phyloP scores from a whole-genome alignment of 1,140 invertebrate genomes.

The Pseudomyrmex dendroicus region DNA sequence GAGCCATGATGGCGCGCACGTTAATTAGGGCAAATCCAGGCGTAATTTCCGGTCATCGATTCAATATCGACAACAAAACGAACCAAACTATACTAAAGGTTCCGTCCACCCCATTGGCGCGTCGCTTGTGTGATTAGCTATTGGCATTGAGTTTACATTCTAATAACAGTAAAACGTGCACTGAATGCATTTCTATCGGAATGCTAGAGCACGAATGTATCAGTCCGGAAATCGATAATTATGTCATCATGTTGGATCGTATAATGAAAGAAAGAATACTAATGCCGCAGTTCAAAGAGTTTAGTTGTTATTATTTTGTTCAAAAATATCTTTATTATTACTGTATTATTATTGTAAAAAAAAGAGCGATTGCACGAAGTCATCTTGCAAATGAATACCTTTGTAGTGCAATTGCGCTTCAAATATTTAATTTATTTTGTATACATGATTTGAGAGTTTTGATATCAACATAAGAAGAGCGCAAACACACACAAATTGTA shows the following conservation, averaged over 20 bases:
- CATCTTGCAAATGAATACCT: not conserved
- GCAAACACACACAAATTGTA: too few species aligned
- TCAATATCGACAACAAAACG: slow-evolving; percentile 47
- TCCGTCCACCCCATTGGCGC: slow-evolving; percentile 48
- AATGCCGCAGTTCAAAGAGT: not conserved
- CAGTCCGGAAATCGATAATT: slow-evolving; percentile 68
- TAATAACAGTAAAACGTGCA: slow-evolving; percentile 72
- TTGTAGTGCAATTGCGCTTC: too few species aligned
- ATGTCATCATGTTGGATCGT: slow-evolving; percentile 6
- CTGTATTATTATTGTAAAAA: not conserved
- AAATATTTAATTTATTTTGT: too few species aligned
- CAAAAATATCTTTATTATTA: not conserved
- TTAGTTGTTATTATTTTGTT: too few species aligned
- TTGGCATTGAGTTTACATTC: slow-evolving; percentile 72
- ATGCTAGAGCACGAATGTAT: slow-evolving; percentile 54
- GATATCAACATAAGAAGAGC: too few species aligned
- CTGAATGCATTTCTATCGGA: slow-evolving; percentile 68
- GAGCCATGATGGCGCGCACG: not conserved
- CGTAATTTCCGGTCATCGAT: slow-evolving; percentile 62
- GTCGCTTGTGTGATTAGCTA: slow-evolving; percentile 64
- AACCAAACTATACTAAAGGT: slow-evolving; percentile 44
- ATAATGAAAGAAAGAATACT: slow-evolving; percentile 44
- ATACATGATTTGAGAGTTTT: too few species aligned
- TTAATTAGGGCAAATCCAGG: slow-evolving; percentile 52
- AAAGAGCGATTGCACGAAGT: not conserved